Base-by-base conservation (phyloP, 2,797 vertebrate genomes). In the Pelobates cultripes region DNA sequence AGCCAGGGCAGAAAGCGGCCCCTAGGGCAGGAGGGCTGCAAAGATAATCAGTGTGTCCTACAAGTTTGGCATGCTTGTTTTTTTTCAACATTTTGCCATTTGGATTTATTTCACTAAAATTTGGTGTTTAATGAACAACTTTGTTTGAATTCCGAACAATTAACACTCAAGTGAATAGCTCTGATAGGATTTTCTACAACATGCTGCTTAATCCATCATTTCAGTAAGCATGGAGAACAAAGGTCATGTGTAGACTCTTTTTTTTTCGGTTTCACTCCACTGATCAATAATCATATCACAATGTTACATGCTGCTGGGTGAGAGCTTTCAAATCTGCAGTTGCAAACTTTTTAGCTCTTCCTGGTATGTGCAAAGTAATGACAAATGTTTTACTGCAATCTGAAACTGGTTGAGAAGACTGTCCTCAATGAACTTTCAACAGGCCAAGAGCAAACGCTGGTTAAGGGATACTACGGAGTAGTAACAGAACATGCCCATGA, bases 311-410 rank as follows among this genome's bases (percentile, higher is more conserved):
- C 72, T 45, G 41, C 10, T 40, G 10, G 41, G 7, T 8, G 17
- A 75, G 72, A 72, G 47, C 51, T 71, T 75, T 55, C 60, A 68
- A 75, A 64, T 47, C 55, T 47, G 53, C 51, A 70, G 55, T 45
- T 43, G 73, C 75, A 70, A 81, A 81, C 67, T 70, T 64, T 71
- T 60, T 61, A 74, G 10, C 53, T 12, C 74, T 80, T 69, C 7
- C 51, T 75, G 64, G 53, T 81, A 75, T 81, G 74, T 81, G 73
- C 73, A 70, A 63, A 75, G 66, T 70, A 81, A 81, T 81, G 64
- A 70, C 75, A 68, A 68, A 68, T 14, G 10, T 43, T 7, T 41
- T 14, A 28, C 7, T 28, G n/a, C 64, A 75, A 81, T 70, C 79
- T 81, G 73, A 75, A 76, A 70, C 55, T 17, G 68, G 47, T 41